Evolutionary conservation across 1,140 invertebrate genomes (phyloP).

Genomic region (Drosophila orena): DNA sequence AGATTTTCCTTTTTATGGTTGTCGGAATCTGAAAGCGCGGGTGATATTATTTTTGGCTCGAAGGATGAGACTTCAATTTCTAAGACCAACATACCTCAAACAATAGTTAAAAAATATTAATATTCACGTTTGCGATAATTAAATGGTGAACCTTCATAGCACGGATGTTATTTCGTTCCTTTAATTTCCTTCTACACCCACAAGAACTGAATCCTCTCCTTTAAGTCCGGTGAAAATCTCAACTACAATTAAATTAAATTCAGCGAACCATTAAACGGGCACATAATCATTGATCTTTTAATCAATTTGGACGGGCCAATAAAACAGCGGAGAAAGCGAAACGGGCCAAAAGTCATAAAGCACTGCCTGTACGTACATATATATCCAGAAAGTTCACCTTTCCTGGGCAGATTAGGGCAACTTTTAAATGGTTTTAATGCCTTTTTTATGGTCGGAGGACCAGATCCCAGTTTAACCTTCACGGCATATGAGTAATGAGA

Average conservation of each 20-base stretch:
- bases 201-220: too few species aligned
- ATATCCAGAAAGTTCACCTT: slow-evolving; percentile 52
- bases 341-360: slow-evolving; percentile 65
- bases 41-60: too few species aligned
- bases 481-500: slow-evolving; percentile 77
- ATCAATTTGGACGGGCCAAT: slow-evolving; percentile 74
- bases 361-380: slow-evolving; percentile 46
- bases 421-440: slow-evolving; percentile 82
- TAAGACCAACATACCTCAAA: too few species aligned
- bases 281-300: slow-evolving; percentile 82
- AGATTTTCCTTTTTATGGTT: background rate
- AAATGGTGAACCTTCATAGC: background rate
- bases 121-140: background rate
- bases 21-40: background rate
- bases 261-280: slow-evolving; percentile 74
- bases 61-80: too few species aligned
- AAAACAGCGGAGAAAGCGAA: slow-evolving; percentile 38
- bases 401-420: slow-evolving; percentile 68
- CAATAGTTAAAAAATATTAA: too few species aligned
- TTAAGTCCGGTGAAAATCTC: slow-evolving; percentile 32
- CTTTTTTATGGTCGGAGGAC: slow-evolving; percentile 63
- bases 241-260: slow-evolving; percentile 69
- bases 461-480: slow-evolving; percentile 39
- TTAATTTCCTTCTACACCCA: slow-evolving; percentile 16
- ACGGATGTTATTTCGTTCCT: background rate